These are phyloP conservation scores for Rhinatrema bivittatum DNA, from an alignment of 2,797 vertebrate species.

Conservation along the genomic window DNA sequence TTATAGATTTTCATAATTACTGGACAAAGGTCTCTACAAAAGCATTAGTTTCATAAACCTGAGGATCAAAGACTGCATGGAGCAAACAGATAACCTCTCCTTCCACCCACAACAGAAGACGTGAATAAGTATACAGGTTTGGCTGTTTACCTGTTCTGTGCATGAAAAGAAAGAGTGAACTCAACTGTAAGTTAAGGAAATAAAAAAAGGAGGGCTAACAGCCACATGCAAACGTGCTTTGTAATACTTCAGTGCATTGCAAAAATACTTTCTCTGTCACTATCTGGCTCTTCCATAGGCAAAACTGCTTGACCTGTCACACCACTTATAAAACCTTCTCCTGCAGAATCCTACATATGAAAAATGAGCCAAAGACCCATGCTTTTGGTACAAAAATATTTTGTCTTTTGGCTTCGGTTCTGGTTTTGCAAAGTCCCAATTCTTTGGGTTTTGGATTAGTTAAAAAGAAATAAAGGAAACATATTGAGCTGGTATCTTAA, in stretches of 20 bases:
- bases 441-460: too few relatives aligned
- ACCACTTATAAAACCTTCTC: conserved; percentile 10
- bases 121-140: conserved; percentile 39
- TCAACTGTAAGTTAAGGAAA: conserved; percentile 26
- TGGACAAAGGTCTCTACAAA: conserved; percentile 53
- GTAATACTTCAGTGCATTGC: conserved; percentile 18
- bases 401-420: conserved; percentile 6
- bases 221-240: too few relatives aligned
- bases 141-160: conserved; percentile 28
- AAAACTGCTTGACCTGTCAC: conserved; percentile 24
- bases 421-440: too few relatives aligned
- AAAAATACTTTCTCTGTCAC: conserved; percentile 13
- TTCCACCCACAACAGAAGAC: conserved; percentile 39
- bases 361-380: too few relatives aligned
- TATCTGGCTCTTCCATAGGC: conserved; percentile 28
- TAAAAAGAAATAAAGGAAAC: too few relatives aligned
- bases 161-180: conserved; percentile 12
- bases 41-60: conserved; percentile 50
- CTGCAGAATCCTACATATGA: too few relatives aligned
- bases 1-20: conserved; percentile 69
- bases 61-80: conserved; percentile 37
- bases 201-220: conserved; percentile 11
- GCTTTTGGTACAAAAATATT: too few relatives aligned
- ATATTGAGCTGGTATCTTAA: too few relatives aligned
- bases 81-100: conserved; percentile 38